Base-by-base conservation (phyloP, 2,888 invertebrate species). In the Dichetophora obliterata region DNA sequence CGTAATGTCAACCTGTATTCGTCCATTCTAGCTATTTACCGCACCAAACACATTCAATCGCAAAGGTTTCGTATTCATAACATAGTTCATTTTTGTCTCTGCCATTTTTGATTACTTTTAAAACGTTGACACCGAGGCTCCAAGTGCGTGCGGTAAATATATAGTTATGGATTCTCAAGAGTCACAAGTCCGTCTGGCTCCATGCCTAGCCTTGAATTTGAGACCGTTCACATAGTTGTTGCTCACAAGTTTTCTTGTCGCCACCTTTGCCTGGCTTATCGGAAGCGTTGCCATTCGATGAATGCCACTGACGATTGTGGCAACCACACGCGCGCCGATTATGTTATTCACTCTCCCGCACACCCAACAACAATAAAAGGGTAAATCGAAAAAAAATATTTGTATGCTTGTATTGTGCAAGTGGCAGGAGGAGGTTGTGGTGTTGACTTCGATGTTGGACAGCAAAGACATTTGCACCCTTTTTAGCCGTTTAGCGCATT, bases 291-390 rank as follows among this genome's bases (percentile, higher is more conserved):
- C 59, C n/a, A 27, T 65, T 34, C 63, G 19, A 65, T 34, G 31
- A 65, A 65, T 65, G 63, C 31, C 63, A 65, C 31, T 27, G 31
- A 65, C 24, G 14, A 65, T 65, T 37, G 63, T 34, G 63, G 31
- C 63, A 31, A 31, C 63, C 63, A 65, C 31, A 65, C 34, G 34
- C 24, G 11, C 43, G 24, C 11, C 59, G 27, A 27, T 77, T 77
- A 69, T 59, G 69, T 59, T 66, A 75, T 76, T 76, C 75, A 73
- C 79, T 73, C 76, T 75, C 34, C 14, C 43, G 24, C 19, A 50
- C 43, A 73, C 43, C 43, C 31, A 65, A 66, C 73, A 66, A 75
- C 75, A 68, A 43, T 16, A 37, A 65, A 65, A 37, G 34, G 63
- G 63, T 27, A 34, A 24, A 63, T n/a, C n/a, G n/a, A 11, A 31